phyloP scores from a whole-genome alignment of 2,888 invertebrate genomes.

The Drosophila anomelani region DNA sequence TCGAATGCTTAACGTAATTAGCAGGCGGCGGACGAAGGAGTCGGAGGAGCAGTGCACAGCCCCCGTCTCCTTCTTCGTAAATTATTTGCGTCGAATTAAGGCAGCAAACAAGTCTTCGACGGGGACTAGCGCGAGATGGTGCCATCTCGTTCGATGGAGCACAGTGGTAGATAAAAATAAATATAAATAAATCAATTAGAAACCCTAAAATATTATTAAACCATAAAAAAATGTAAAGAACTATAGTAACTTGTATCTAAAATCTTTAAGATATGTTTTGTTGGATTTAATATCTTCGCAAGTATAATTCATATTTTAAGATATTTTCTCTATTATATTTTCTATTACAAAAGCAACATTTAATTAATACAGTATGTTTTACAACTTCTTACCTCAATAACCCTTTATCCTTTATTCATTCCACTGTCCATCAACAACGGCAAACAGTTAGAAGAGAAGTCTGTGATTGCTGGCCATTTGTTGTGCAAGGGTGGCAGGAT shows the following conservation, averaged over 20 bases:
- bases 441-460: constrained; percentile 65
- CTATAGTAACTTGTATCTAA: no score
- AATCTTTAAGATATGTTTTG: neutral
- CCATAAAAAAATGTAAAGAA: no score
- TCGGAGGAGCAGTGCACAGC: constrained; percentile 18
- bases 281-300: neutral
- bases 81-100: constrained; percentile 79
- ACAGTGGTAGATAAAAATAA: constrained; percentile 16
- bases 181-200: no score
- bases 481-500: constrained; percentile 27
- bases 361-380: neutral
- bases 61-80: constrained; percentile 41
- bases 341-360: neutral
- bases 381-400: neutral
- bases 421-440: constrained; percentile 22
- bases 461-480: constrained; percentile 43
- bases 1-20: constrained; percentile 78
- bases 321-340: neutral
- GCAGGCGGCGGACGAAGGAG: constrained; percentile 43
- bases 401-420: no score
- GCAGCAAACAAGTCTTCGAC: constrained; percentile 71
- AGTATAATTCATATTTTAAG: neutral
- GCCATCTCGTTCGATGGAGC: constrained; percentile 20
- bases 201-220: no score
- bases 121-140: constrained; percentile 17